These are phyloP conservation scores for Eupsittula cactorum DNA, from an alignment of 2,113 vertebrate genomes.

Conservation along the genomic window DNA sequence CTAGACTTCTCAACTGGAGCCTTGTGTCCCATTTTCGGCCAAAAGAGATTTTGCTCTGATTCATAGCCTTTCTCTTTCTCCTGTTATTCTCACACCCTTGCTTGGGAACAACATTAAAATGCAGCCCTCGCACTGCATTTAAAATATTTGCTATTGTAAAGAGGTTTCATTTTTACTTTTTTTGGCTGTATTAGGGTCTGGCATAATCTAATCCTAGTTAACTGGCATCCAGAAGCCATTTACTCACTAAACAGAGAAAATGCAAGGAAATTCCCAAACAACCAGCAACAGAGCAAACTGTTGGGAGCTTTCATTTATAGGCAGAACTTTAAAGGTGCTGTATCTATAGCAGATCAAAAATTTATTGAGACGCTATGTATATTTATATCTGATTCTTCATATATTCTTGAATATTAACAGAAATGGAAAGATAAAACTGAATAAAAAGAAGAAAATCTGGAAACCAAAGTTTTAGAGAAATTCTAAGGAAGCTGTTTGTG, in stretches of 20 bases:
- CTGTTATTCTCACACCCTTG: not conserved
- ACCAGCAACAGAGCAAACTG: not conserved
- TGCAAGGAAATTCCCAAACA: not conserved
- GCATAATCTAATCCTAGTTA: not conserved
- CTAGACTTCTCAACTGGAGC: not conserved
- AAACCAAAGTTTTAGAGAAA: not conserved
- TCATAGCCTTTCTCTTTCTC: not conserved
- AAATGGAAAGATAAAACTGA: not conserved
- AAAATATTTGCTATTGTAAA: not conserved
- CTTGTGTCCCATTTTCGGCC: accelerated
- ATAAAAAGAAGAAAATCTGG: not conserved
- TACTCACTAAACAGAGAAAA: not conserved
- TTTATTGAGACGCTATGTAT: not conserved
- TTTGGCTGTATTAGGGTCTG: not conserved
- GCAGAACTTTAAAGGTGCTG: not conserved
- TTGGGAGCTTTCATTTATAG: not conserved
- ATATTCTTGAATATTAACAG: not conserved
- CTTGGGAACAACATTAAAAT: not conserved
- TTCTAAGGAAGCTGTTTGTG: not conserved
- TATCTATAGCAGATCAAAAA: not conserved
- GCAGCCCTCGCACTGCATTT: not conserved
- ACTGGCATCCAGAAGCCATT: not conserved
- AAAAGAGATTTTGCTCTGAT: not conserved
- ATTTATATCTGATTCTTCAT: not conserved
- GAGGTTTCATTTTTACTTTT: not conserved